Evolutionary conservation across 2,113 vertebrate genomes (phyloP).

Genomic region (Polypterus senegalus): DNA sequence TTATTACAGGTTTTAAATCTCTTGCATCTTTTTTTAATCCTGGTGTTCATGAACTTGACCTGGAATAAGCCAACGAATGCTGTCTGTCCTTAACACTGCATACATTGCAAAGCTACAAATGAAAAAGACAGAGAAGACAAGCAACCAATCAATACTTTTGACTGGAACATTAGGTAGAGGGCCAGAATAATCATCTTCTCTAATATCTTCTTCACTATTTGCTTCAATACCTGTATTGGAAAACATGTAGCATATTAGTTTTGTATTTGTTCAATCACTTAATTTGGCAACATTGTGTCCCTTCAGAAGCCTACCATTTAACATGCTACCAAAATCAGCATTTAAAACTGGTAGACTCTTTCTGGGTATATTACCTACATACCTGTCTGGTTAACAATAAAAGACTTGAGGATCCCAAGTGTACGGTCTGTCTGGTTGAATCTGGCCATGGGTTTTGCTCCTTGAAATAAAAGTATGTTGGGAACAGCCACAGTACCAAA

Average conservation of each 20-base stretch:
- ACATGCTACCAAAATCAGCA: no score
- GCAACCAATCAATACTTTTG: constrained; percentile 83
- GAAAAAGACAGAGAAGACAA: constrained; percentile 86
- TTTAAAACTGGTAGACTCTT: no score
- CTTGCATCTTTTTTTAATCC: constrained; percentile 46
- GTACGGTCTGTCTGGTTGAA: constrained; percentile 94
- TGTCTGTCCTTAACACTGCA: constrained; percentile 77
- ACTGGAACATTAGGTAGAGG: constrained; percentile 67
- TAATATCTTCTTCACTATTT: constrained; percentile 50
- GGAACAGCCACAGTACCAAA: constrained; percentile 95
- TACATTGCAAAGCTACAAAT: constrained; percentile 73
- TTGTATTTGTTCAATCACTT: no score
- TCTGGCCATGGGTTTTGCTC: constrained; percentile 91
- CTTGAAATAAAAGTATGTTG: constrained; percentile 94
- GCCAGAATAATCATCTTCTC: constrained; percentile 57
- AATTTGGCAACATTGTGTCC: no score
- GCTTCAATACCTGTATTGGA: constrained; percentile 83
- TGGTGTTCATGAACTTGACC: constrained; percentile 91
- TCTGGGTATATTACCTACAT: constrained; percentile 18
- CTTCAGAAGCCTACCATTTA: no score
- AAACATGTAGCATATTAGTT: no score
- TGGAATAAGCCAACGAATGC: constrained; percentile 83
- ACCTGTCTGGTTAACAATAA: constrained; percentile 95
- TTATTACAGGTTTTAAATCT: constrained; percentile 2
- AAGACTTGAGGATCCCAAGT: constrained; percentile 70